A percentile compares a stretch with the other conserved stretches of the same genome.
These are phyloP conservation scores for Proterorhinus semilunaris DNA, from an alignment of 2,113 vertebrate genomes.

Conservation along the genomic window DNA sequence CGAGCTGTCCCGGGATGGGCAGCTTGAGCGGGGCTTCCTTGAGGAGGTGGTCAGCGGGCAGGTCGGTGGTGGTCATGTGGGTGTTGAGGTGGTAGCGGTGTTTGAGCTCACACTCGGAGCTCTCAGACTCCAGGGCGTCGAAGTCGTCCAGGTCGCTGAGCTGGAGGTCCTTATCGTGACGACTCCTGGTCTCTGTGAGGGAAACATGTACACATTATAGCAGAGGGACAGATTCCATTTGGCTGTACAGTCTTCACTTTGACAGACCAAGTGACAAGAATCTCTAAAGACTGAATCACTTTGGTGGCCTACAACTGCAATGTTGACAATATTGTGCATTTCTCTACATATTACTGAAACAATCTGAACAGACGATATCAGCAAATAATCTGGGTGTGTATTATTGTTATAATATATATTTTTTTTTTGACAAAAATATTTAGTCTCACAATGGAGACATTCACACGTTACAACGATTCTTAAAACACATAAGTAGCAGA, in stretches of 20 bases:
- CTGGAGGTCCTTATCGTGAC: slow-evolving; percentile 90
- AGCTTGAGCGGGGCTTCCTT: slow-evolving; percentile 82
- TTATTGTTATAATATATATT: too few relatives aligned
- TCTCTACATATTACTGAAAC: too few relatives aligned
- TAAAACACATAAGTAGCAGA: too few relatives aligned
- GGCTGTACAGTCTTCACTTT: neutral
- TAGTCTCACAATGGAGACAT: too few relatives aligned
- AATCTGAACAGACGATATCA: neutral
- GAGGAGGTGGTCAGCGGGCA: slow-evolving; percentile 70
- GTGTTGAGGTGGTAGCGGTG: slow-evolving; percentile 84
- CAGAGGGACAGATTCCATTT: neutral
- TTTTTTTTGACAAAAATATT: too few relatives aligned
- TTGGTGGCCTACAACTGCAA: neutral
- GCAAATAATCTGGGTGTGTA: neutral
- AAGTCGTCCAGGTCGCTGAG: slow-evolving; percentile 94
- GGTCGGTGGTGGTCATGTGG: slow-evolving; percentile 76
- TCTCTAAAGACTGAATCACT: neutral
- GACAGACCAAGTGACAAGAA: neutral
- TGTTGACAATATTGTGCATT: neutral
- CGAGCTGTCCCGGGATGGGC: slow-evolving; percentile 68
- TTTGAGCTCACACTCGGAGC: slow-evolving; percentile 88
- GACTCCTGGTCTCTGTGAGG: slow-evolving; percentile 77
- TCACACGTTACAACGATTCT: too few relatives aligned
- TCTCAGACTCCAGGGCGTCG: slow-evolving; percentile 88
- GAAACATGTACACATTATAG: slow-evolving; percentile 14